These are phyloP conservation scores for Antennarius striatus DNA, from an alignment of 2,113 vertebrate genomes.

Conservation along the genomic window DNA sequence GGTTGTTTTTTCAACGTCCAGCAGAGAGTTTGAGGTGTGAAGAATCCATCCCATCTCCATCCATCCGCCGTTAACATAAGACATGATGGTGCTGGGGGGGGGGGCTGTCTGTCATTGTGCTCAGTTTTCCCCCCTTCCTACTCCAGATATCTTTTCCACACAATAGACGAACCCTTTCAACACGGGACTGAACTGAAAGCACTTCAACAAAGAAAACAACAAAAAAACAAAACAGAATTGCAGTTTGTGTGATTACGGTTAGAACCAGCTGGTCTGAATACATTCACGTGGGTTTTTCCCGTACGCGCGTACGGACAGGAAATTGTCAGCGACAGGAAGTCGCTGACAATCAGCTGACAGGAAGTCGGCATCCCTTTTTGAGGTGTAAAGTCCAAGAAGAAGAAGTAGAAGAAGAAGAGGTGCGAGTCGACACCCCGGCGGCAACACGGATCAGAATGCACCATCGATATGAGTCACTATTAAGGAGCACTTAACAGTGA, in stretches of 20 bases:
- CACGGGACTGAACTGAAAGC: slow-evolving; percentile 67
- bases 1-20: slow-evolving; percentile 38
- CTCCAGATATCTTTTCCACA: slow-evolving; percentile 59
- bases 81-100: slow-evolving; percentile 18
- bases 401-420: slow-evolving; percentile 15
- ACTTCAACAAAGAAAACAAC: slow-evolving; percentile 39
- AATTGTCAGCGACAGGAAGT: slow-evolving; percentile 49
- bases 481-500: slow-evolving; percentile 80
- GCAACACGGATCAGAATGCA: slow-evolving; percentile 55
- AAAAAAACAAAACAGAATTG: slow-evolving; percentile 41
- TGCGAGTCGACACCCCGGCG: slow-evolving; percentile 46
- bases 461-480: slow-evolving; percentile 73
- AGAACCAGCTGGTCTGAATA: slow-evolving; percentile 73
- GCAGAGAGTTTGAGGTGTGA: slow-evolving; percentile 46
- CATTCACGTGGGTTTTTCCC: slow-evolving; percentile 73
- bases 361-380: slow-evolving; percentile 54
- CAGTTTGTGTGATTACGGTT: slow-evolving; percentile 65
- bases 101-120: slow-evolving; percentile 33
- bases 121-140: slow-evolving; percentile 27
- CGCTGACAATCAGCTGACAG: too few relatives aligned
- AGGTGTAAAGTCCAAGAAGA: slow-evolving; percentile 39
- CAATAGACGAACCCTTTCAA: slow-evolving; percentile 52
- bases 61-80: slow-evolving; percentile 27
- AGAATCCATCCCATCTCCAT: slow-evolving; percentile 29
- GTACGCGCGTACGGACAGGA: slow-evolving; percentile 55